A percentile compares a stretch with the other conserved stretches of the same genome.
phyloP scores from a whole-genome alignment of 2,797 vertebrate species.

The Peromyscus aztecus region DNA sequence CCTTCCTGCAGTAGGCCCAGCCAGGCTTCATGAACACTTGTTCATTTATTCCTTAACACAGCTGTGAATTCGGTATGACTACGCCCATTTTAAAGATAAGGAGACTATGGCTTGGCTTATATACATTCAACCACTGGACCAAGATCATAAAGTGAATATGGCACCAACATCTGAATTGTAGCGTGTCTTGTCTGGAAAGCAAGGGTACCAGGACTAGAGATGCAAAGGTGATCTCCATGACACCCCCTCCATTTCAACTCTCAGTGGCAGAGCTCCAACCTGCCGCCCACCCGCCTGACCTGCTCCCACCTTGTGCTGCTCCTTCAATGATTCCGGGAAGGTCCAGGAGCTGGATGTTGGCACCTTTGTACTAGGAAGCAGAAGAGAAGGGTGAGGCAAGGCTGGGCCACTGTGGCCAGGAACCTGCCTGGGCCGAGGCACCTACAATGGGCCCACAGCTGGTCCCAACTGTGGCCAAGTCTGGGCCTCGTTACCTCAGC shows the following conservation, averaged over 20 bases:
- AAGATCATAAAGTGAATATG: background rate
- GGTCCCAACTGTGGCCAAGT: background rate
- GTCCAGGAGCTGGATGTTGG: slow-evolving; percentile 98
- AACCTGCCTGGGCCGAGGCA: background rate
- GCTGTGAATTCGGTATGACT: background rate
- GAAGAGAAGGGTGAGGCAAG: slow-evolving; percentile 23
- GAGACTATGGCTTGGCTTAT: background rate
- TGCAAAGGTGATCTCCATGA: background rate
- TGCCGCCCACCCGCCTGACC: background rate
- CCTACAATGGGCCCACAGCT: background rate
- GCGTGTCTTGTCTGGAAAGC: background rate
- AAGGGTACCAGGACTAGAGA: no score
- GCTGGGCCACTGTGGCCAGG: background rate
- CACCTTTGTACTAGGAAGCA: slow-evolving; percentile 95
- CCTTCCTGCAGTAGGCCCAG: background rate
- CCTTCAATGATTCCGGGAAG: slow-evolving; percentile 99
- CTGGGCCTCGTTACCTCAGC: background rate
- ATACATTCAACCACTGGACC: background rate
- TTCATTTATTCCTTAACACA: background rate
- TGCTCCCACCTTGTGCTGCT: slow-evolving; percentile 94
- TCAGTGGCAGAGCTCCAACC: background rate
- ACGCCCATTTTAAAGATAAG: background rate
- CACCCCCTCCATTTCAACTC: background rate
- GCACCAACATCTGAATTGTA: background rate
- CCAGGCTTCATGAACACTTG: background rate